Percentiles rank a stretch among this genome's conserved stretches.
Conservation (phyloP, 2,797 vertebrate genomes). For the Sebastes diploproa region DNA sequence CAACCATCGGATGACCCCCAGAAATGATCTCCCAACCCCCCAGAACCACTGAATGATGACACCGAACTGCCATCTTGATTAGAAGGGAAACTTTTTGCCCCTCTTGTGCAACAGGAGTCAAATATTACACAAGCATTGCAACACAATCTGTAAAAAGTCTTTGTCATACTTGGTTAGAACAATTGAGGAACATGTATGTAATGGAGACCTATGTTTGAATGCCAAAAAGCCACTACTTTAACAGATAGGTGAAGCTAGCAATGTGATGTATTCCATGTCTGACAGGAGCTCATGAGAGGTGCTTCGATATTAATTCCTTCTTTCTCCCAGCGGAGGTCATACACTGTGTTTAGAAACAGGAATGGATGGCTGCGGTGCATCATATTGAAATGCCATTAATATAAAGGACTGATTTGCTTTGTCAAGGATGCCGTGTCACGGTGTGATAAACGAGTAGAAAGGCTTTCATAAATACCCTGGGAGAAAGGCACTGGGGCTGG, state of each 20-base stretch:
- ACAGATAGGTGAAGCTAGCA: neutral
- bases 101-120: neutral
- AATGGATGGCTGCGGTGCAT: conserved; percentile 56
- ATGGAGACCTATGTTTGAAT: conserved; percentile 19
- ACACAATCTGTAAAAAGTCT: neutral
- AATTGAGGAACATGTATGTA: neutral
- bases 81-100: neutral
- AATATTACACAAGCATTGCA: neutral
- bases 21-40: too few species aligned
- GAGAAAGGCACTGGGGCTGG: conserved; percentile 58
- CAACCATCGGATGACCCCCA: too few species aligned
- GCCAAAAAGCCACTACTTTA: conserved; percentile 18
- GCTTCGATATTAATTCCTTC: conserved; percentile 41
- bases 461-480: conserved; percentile 71
- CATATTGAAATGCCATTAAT: conserved; percentile 70
- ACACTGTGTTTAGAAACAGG: conserved; percentile 53
- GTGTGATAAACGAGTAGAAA: conserved; percentile 70
- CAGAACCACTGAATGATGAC: neutral
- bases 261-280: neutral
- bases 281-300: conserved; percentile 28
- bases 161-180: conserved; percentile 5
- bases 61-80: neutral
- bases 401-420: conserved; percentile 54
- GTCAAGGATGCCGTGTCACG: conserved; percentile 55
- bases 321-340: conserved; percentile 31